Conservation (phyloP, 2,797 vertebrate species). For the Platyrinchus mystaceus region DNA sequence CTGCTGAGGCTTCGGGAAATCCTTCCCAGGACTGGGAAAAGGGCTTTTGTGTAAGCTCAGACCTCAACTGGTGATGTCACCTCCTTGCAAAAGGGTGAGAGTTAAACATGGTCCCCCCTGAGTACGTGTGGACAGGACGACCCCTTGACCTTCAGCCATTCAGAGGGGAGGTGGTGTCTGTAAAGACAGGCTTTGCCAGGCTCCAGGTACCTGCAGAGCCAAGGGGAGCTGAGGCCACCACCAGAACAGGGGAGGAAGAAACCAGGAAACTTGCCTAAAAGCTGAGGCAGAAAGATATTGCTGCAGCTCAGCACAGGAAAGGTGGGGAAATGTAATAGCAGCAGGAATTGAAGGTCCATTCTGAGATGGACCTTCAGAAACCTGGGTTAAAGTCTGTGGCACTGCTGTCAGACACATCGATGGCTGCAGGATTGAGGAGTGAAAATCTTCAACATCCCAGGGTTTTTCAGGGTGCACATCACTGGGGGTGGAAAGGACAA, state of each 20-base stretch:
- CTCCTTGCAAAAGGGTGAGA: conserved; percentile 1
- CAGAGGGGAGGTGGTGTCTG: neutral
- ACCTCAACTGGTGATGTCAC: conserved; percentile 57
- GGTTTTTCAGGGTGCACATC: accelerated
- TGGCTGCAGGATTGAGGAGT: neutral
- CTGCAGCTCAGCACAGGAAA: neutral
- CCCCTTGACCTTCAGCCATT: conserved; percentile 14
- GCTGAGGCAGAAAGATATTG: neutral
- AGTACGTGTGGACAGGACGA: neutral
- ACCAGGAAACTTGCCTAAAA: neutral
- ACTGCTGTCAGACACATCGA: accelerated
- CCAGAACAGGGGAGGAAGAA: accelerated
- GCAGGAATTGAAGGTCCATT: no score
- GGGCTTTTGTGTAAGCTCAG: conserved; percentile 46
- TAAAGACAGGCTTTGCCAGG: neutral
- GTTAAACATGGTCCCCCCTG: conserved; percentile 5
- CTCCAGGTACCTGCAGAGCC: neutral
- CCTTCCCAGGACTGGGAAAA: conserved; percentile 42
- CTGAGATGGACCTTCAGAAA: neutral
- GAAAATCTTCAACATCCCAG: neutral
- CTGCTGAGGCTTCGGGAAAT: neutral
- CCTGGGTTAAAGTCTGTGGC: neutral
- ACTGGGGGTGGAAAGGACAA: neutral
- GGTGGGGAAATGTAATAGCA: neutral
- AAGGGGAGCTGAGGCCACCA: neutral